Conservation (phyloP, 2,797 vertebrate genomes). For the Chelmon rostratus region DNA sequence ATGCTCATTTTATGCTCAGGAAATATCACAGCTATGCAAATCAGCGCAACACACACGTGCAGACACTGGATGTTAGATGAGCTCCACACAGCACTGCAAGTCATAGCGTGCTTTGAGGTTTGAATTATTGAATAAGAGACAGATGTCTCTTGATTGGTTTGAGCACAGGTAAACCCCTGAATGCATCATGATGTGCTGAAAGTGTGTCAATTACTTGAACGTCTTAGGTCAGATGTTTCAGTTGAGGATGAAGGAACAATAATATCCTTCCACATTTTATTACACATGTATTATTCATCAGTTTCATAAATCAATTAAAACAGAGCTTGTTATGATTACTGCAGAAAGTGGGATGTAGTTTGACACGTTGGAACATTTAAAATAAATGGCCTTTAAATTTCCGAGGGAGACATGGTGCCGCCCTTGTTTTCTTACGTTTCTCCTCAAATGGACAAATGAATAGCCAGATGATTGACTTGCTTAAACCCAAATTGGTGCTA, state of each 20-base stretch:
- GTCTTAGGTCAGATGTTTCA: not conserved
- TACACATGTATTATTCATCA: not conserved
- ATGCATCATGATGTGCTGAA: not conserved
- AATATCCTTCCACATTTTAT: not conserved
- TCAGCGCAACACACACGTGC: not conserved
- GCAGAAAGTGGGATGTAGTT: not conserved
- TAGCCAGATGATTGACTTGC: not conserved
- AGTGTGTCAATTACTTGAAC: not conserved
- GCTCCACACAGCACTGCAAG: not conserved
- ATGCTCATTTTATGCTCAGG: not conserved
- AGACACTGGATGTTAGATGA: not conserved
- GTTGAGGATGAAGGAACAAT: not conserved
- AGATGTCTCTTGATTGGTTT: not conserved
- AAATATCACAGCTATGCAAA: not conserved
- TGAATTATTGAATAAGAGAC: not conserved
- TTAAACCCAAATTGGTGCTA: not conserved
- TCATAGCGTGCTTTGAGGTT: not conserved
- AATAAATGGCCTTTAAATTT: not conserved
- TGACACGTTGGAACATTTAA: not conserved
- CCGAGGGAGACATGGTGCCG: not conserved
- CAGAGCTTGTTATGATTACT: not conserved
- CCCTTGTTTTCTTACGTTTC: not conserved
- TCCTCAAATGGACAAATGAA: not conserved
- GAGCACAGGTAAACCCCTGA: not conserved
- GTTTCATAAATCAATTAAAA: not conserved